Conservation (phyloP, 2,888 invertebrate species). For the Patella pellucida region DNA sequence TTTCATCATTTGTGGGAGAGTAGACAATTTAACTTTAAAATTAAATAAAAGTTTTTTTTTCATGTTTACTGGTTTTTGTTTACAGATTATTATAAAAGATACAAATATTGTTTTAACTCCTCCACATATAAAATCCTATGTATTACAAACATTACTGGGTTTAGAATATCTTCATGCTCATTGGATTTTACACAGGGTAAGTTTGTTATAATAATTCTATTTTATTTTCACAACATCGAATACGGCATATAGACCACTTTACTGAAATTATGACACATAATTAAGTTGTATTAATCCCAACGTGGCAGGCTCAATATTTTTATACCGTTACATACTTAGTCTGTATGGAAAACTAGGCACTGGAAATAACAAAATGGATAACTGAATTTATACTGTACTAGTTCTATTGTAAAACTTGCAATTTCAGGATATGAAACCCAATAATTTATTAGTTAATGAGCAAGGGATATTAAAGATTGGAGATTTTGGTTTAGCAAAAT, state of each 20-base stretch:
- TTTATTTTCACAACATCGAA: no score
- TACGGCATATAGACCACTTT: no score
- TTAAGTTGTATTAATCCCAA: no score
- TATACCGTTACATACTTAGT: neutral
- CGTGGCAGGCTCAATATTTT: no score
- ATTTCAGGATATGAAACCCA: conserved; percentile 91
- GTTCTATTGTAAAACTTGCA: no score
- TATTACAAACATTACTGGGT: conserved; percentile 93
- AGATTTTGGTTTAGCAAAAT: conserved; percentile 98
- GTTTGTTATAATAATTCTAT: conserved; percentile 23
- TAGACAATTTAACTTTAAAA: no score
- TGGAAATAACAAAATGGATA: no score
- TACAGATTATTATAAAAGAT: conserved; percentile 66
- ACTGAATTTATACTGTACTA: no score
- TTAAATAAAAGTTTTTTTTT: no score
- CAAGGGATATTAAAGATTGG: conserved; percentile 95
- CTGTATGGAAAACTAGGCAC: no score
- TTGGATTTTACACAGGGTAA: conserved; percentile 93
- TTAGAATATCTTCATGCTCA: conserved; percentile 94
- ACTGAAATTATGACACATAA: no score
- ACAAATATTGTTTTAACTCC: conserved; percentile 74
- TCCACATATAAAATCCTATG: conserved; percentile 94
- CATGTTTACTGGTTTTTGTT: neutral
- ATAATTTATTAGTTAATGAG: conserved; percentile 94
- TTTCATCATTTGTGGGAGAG: no score